Base-by-base conservation (phyloP, 2,113 vertebrate species). In the Zootoca vivipara region DNA sequence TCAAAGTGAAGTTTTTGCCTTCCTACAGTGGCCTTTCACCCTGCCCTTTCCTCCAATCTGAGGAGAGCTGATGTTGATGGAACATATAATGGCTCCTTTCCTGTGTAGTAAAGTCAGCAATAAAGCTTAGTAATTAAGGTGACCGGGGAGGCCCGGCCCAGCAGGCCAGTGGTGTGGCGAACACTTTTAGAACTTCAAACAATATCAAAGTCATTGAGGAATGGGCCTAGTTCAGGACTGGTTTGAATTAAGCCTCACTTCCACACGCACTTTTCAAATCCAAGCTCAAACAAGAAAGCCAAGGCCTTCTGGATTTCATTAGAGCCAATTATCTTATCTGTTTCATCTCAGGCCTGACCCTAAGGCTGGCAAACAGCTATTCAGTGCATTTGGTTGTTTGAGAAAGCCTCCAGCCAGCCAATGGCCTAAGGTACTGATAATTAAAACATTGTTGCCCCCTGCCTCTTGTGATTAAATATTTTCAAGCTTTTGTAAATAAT, bases 301-400 rank as follows among this genome's bases (percentile, higher is more conserved):
- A 97, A 96, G 94, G 96, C 97, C 97, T 98, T 98, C 98, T 99
- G 98, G 98, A 98, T 99, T 99, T 98, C 98, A 99, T 99, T 99
- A 99, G 94, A 98, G 97, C 98, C 98, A 99, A 99, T 99, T 98
- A 98, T 99, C 98, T 99, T 99, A 99, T 99, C 98, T 99, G 98
- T 98, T 99, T 99, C 98, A 98, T 99, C 98, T 99, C 98, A 97
- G 96, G 96, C 97, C 97, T 98, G 98, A 98, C 98, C 98, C 97
- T 97, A 97, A 98, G 98, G 97, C 97, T 98, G 98, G 98, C 98
- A 98, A 97, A 97, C 97, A 96, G 97, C 97, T 97, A 97, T 96
- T 97, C 94, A 95, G 97, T 94, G 94, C 96, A 94, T 97, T 97
- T 97, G 98, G 97, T 97, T 98, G 98, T 98, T 98, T 98, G 97